These are phyloP conservation scores for Pyrgilauda ruficollis DNA, from an alignment of 2,113 vertebrate species.

Conservation along the genomic window DNA sequence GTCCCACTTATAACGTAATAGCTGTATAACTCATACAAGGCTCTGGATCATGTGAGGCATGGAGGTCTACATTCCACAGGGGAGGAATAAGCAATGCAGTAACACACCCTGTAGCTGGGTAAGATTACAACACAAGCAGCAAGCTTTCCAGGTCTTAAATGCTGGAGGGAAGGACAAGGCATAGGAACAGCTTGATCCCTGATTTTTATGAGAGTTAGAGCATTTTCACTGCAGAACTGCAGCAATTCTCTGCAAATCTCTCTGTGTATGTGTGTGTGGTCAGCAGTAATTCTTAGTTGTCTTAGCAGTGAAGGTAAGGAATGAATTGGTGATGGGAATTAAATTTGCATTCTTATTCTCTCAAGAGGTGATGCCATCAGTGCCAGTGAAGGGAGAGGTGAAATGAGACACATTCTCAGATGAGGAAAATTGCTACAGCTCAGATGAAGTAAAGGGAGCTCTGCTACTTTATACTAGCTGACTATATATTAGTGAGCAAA, in stretches of 20 bases:
- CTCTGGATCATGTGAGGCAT: slow-evolving; percentile 45
- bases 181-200: neutral
- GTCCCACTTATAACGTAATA: slow-evolving; percentile 72
- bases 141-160: neutral
- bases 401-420: neutral
- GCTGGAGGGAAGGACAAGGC: neutral
- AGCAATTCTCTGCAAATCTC: neutral
- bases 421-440: neutral
- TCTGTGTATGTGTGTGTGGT: neutral
- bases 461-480: neutral
- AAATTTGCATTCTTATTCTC: slow-evolving; percentile 5
- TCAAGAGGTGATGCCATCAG: neutral
- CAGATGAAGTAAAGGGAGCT: neutral
- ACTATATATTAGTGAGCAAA: neutral
- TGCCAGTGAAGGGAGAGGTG: neutral
- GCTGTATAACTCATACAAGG: slow-evolving; percentile 67
- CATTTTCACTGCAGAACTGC: neutral
- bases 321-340: neutral
- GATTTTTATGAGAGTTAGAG: neutral
- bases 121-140: slow-evolving; percentile 15
- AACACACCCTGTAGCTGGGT: slow-evolving; percentile 11
- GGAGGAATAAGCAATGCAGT: slow-evolving; percentile 63
- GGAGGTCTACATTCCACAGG: slow-evolving; percentile 58
- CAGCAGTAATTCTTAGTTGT: slow-evolving; percentile 9
- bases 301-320: slow-evolving; percentile 6